Conservation (phyloP, 2,113 vertebrate genomes). For the Panthera tigris region DNA sequence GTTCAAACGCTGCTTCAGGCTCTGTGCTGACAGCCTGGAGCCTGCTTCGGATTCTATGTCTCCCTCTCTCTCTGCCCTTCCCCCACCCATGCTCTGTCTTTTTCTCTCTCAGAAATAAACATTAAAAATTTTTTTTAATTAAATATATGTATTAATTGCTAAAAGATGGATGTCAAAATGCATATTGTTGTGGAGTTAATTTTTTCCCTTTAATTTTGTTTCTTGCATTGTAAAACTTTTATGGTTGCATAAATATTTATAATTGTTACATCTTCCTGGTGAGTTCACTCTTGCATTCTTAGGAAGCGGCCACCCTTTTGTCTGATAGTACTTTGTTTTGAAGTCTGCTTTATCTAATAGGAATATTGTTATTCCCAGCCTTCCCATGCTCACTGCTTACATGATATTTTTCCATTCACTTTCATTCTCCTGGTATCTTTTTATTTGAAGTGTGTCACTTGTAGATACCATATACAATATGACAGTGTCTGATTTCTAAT, state of each 20-base stretch:
- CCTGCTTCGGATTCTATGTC: too few relatives aligned
- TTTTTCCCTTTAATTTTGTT: not conserved
- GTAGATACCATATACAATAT: not conserved
- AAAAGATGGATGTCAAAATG: not conserved
- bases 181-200: not conserved
- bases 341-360: not conserved
- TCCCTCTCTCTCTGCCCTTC: too few relatives aligned
- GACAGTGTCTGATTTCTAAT: not conserved
- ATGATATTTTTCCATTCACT: not conserved
- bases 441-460: not conserved
- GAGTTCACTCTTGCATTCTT: not conserved
- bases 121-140: too few relatives aligned
- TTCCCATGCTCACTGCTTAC: not conserved
- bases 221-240: not conserved
- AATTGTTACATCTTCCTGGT: not conserved
- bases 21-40: too few relatives aligned
- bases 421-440: not conserved
- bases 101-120: too few relatives aligned
- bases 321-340: not conserved
- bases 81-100: too few relatives aligned
- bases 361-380: not conserved
- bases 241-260: not conserved
- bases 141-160: not conserved
- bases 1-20: too few relatives aligned
- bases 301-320: not conserved